These are phyloP conservation scores for Drosophila prostipennis DNA, from an alignment of 2,888 invertebrate species.

Conservation along the genomic window DNA sequence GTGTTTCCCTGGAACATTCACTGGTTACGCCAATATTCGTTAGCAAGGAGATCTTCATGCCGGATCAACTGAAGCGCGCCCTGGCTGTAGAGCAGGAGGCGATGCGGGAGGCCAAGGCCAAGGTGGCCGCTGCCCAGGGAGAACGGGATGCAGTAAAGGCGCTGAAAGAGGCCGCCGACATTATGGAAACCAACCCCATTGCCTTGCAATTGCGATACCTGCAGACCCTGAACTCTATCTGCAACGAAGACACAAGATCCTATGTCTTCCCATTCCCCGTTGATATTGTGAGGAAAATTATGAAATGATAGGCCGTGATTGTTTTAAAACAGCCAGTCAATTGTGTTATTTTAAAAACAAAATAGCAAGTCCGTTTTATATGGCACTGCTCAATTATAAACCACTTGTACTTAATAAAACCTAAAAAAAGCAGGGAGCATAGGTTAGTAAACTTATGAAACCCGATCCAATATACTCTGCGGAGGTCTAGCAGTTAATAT, in stretches of 20 bases:
- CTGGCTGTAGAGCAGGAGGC: conserved; percentile 73
- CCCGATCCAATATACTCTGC: no score
- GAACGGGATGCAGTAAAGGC: conserved; percentile 66
- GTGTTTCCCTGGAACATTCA: no score
- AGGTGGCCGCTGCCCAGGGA: conserved; percentile 66
- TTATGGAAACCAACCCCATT: conserved; percentile 68
- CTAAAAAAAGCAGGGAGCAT: no score
- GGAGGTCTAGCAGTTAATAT: no score
- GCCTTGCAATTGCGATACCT: conserved; percentile 64
- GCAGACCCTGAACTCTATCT: conserved; percentile 66
- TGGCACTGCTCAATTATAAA: no score
- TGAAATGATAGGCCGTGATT: conserved; percentile 32
- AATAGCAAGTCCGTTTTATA: no score
- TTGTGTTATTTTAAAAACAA: no score
- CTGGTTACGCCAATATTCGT: not conserved
- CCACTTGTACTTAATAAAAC: no score
- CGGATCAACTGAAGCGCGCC: conserved; percentile 64
- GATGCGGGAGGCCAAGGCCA: conserved; percentile 66
- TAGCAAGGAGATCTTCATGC: conserved; percentile 68
- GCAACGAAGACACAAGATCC: conserved; percentile 55
- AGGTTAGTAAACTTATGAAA: no score
- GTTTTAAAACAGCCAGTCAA: not conserved
- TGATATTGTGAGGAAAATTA: conserved; percentile 51
- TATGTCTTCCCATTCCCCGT: conserved; percentile 65
- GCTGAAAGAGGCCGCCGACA: conserved; percentile 65